Percentiles rank a stretch among this genome's conserved stretches.
These are phyloP conservation scores for Falcunculus frontatus DNA, from an alignment of 2,113 vertebrate genomes.

Conservation along the genomic window DNA sequence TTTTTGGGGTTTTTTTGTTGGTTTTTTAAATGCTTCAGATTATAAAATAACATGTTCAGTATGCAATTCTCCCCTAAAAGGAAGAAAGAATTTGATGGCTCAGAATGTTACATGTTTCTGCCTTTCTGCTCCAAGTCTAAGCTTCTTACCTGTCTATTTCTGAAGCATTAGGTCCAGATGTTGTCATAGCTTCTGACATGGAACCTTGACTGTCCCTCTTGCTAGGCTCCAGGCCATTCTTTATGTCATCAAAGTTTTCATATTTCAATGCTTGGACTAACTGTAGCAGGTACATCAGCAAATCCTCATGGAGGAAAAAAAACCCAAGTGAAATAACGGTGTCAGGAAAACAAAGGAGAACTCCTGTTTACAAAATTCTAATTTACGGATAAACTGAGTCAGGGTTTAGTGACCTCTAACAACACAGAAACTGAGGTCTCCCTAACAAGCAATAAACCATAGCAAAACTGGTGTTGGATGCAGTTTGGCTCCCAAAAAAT, in stretches of 20 bases:
- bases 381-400: background rate
- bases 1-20: background rate
- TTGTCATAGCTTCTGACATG: constrained; percentile 79
- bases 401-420: background rate
- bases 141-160: constrained; percentile 85
- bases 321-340: background rate
- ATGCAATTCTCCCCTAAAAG: background rate
- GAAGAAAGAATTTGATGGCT: background rate
- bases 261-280: constrained; percentile 97
- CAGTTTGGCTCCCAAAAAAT: background rate
- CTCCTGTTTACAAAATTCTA: background rate
- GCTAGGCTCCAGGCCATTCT: constrained; percentile 88
- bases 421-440: background rate
- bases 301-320: constrained; percentile 75
- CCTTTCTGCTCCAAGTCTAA: background rate
- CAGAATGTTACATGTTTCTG: background rate
- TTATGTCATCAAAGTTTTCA: constrained; percentile 95
- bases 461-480: background rate
- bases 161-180: constrained; percentile 62
- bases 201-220: constrained; percentile 87
- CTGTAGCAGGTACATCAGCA: constrained; percentile 96
- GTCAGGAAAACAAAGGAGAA: background rate
- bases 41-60: background rate
- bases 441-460: background rate
- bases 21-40: background rate